Conservation (phyloP, 2,113 vertebrate genomes). For the Rostratula benghalensis region DNA sequence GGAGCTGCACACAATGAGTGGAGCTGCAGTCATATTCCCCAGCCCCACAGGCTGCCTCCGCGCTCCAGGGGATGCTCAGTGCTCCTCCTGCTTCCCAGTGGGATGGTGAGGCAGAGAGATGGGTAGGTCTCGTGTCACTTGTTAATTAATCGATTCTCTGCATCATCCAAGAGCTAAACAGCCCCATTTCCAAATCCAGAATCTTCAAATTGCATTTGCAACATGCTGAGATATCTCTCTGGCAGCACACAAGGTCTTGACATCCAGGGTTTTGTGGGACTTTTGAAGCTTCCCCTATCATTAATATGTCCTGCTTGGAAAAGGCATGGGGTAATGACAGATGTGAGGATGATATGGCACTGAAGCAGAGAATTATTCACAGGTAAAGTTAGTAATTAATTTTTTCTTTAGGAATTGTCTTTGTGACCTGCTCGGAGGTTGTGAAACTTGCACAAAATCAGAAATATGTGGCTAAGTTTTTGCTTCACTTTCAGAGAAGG, state of each 20-base stretch:
- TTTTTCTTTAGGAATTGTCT: not conserved
- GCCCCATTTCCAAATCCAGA: constrained; percentile 1
- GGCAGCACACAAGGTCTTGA: not conserved
- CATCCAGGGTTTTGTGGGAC: not conserved
- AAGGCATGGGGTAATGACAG: not conserved
- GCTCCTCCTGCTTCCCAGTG: not conserved
- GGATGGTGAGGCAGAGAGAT: not conserved
- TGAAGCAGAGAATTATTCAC: not conserved
- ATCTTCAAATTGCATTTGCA: constrained; percentile 22
- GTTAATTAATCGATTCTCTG: constrained; percentile 34
- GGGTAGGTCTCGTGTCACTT: constrained; percentile 8
- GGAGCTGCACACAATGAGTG: not conserved
- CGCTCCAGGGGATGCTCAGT: not conserved
- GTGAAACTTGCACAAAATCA: not conserved
- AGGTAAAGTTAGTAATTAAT: not conserved
- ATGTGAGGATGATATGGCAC: not conserved
- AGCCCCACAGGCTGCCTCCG: not conserved
- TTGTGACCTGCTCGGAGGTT: not conserved
- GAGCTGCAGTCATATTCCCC: not conserved
- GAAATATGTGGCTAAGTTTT: not conserved
- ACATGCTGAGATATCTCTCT: constrained; percentile 11
- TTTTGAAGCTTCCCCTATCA: not conserved
- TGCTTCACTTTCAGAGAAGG: not conserved
- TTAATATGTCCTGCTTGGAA: not conserved
- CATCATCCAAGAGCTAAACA: not conserved